Evolutionary conservation across 1,140 invertebrate species (phyloP).

Genomic region (Gonatopus flavifemur): DNA sequence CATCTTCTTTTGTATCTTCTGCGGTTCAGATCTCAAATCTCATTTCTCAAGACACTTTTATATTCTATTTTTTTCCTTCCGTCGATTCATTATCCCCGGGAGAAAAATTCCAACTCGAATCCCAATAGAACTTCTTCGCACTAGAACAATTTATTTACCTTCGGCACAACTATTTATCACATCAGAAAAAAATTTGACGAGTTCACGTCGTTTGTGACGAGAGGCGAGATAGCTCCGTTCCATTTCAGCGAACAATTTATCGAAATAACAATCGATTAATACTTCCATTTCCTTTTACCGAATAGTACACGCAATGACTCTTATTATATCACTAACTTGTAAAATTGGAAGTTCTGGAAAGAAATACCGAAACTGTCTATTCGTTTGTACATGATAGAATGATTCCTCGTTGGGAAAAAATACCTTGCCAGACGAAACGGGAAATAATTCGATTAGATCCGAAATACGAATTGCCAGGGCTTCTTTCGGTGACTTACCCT

Average conservation of each 20-base stretch:
- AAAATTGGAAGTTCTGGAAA: too few species aligned
- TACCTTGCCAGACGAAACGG: slow-evolving; percentile 11
- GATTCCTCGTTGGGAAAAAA: slow-evolving; percentile 18
- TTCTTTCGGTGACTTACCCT: slow-evolving; percentile 30
- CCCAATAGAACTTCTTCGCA: too few species aligned
- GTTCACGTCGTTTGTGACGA: slow-evolving; percentile 63
- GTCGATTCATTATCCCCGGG: too few species aligned
- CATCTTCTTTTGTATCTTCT: too few species aligned
- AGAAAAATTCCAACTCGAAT: too few species aligned
- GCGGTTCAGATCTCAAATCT: too few species aligned
- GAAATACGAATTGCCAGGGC: slow-evolving; percentile 35
- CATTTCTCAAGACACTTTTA: too few species aligned
- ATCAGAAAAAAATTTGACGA: slow-evolving; percentile 71
- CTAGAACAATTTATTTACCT: slow-evolving; percentile 49
- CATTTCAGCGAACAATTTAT: slow-evolving; percentile 65
- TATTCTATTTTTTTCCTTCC: too few species aligned
- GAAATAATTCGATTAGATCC: slow-evolving; percentile 46
- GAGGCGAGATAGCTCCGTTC: slow-evolving; percentile 67
- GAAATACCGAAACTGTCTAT: not conserved
- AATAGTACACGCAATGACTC: not conserved
- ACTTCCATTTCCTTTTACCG: slow-evolving; percentile 62
- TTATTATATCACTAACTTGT: too few species aligned
- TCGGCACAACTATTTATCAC: slow-evolving; percentile 68
- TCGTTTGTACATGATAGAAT: slow-evolving; percentile 30
- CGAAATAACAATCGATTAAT: slow-evolving; percentile 70